These are phyloP conservation scores for Gadus macrocephalus DNA, from an alignment of 2,113 vertebrate genomes.

Conservation along the genomic window DNA sequence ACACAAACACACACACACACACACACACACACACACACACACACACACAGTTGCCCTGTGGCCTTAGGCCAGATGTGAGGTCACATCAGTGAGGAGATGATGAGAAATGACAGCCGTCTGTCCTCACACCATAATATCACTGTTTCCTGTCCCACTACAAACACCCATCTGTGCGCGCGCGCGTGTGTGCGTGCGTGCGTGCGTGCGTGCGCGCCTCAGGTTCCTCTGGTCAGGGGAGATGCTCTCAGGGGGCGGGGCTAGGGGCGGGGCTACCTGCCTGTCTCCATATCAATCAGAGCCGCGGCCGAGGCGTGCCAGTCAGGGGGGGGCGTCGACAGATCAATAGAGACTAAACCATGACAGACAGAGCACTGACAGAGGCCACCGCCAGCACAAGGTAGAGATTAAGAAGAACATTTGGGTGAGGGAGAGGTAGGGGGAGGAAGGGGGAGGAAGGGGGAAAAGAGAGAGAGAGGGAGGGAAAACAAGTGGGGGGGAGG, in stretches of 20 bases:
- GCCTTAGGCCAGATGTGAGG: slow-evolving; percentile 60
- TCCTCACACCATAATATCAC: slow-evolving; percentile 62
- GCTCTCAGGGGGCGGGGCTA: slow-evolving; percentile 3
- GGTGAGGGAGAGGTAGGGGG: slow-evolving; percentile 4
- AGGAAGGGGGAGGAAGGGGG: slow-evolving; percentile 7
- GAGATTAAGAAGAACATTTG: slow-evolving; percentile 3
- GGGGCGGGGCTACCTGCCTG: slow-evolving; percentile 15
- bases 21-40: neutral
- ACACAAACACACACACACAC: neutral
- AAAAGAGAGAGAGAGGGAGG: neutral
- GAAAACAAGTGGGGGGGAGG: slow-evolving; percentile 16
- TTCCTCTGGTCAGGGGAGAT: neutral
- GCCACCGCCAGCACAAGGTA: slow-evolving; percentile 25
- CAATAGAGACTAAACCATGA: slow-evolving; percentile 3
- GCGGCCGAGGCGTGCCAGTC: slow-evolving; percentile 25
- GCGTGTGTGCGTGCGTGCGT: slow-evolving; percentile 15
- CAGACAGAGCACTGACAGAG: slow-evolving; percentile 27
- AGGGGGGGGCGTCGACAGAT: slow-evolving; percentile 9
- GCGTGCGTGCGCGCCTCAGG: slow-evolving; percentile 5
- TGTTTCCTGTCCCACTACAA: slow-evolving; percentile 30
- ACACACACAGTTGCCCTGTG: slow-evolving; percentile 16
- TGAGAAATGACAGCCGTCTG: slow-evolving; percentile 69
- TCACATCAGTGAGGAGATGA: slow-evolving; percentile 57
- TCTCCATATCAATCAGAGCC: slow-evolving; percentile 25
- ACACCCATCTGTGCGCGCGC: slow-evolving; percentile 18